Percentiles rank a stretch among this genome's conserved stretches.
Evolutionary conservation across 2,113 vertebrate genomes (phyloP).

Genomic region (Gymnarchus niloticus): DNA sequence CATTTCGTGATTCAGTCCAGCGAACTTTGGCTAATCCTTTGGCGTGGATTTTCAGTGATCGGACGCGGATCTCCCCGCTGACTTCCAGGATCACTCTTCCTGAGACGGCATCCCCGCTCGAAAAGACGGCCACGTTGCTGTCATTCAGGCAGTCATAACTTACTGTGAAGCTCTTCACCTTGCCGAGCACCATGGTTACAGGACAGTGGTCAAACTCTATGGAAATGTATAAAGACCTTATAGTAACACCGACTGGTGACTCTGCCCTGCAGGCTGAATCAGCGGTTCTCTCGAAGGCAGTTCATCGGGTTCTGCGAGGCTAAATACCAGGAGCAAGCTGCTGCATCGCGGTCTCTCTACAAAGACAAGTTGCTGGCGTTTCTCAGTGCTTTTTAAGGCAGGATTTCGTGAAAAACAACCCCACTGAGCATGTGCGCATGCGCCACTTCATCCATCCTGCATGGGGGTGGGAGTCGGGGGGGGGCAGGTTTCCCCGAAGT

Average conservation of each 20-base stretch:
- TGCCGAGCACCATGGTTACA: constrained; percentile 78
- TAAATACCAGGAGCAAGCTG: constrained; percentile 72
- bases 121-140: constrained; percentile 95
- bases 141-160: constrained; percentile 99
- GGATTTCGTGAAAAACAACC: constrained; percentile 81
- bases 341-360: constrained; percentile 72
- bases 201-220: constrained; percentile 38
- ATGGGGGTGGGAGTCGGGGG: constrained; percentile 38
- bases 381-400: constrained; percentile 77
- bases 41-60: constrained; percentile 89
- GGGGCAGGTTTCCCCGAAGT: constrained; percentile 5
- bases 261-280: constrained; percentile 70
- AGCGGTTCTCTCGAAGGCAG: constrained; percentile 59
- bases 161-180: constrained; percentile 94
- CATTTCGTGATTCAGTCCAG: constrained; percentile 96
- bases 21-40: constrained; percentile 96
- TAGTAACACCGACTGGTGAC: constrained; percentile 65
- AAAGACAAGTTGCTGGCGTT: constrained; percentile 70
- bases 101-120: constrained; percentile 98
- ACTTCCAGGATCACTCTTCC: constrained; percentile 93
- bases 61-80: constrained; percentile 89
- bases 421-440: constrained; percentile 62
- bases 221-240: constrained; percentile 49
- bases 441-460: constrained; percentile 40
- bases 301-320: constrained; percentile 75